phyloP scores from a whole-genome alignment of 2,888 invertebrate species.

The Aphodius sticticus region DNA sequence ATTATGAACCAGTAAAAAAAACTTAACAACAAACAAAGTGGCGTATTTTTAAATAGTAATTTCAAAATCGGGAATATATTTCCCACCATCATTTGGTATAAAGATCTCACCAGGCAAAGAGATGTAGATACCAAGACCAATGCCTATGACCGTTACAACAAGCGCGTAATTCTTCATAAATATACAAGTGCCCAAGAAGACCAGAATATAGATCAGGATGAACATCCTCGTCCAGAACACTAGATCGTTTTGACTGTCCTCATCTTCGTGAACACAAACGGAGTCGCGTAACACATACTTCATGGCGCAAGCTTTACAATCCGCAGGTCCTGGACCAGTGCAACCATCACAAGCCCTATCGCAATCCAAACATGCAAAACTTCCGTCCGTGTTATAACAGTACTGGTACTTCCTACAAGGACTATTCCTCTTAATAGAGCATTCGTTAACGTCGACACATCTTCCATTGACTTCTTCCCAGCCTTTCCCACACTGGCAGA shows the following conservation, averaged over 20 bases:
- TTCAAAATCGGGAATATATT: background rate
- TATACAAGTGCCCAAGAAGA: background rate
- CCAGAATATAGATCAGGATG: background rate
- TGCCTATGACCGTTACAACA: background rate
- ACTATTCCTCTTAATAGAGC: constrained; percentile 61
- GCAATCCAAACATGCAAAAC: constrained; percentile 82
- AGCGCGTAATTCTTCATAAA: background rate
- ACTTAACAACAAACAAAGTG: background rate
- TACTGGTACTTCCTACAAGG: constrained; percentile 75
- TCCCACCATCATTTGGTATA: background rate
- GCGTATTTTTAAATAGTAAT: background rate
- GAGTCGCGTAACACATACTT: background rate
- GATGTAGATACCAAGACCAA: background rate
- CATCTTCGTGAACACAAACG: background rate
- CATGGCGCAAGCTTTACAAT: constrained; percentile 81
- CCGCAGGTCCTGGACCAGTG: constrained; percentile 89
- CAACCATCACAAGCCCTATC: constrained; percentile 87
- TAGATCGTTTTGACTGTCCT: background rate
- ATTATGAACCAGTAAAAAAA: background rate
- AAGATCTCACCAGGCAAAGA: background rate
- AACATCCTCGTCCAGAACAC: background rate
- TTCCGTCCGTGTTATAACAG: constrained; percentile 89
- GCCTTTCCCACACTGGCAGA: constrained; percentile 78
- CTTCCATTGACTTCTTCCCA: constrained; percentile 76
- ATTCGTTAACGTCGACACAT: constrained; percentile 88